Base-by-base conservation (phyloP, 2,888 invertebrate genomes). In the Serrognathus titanus region DNA sequence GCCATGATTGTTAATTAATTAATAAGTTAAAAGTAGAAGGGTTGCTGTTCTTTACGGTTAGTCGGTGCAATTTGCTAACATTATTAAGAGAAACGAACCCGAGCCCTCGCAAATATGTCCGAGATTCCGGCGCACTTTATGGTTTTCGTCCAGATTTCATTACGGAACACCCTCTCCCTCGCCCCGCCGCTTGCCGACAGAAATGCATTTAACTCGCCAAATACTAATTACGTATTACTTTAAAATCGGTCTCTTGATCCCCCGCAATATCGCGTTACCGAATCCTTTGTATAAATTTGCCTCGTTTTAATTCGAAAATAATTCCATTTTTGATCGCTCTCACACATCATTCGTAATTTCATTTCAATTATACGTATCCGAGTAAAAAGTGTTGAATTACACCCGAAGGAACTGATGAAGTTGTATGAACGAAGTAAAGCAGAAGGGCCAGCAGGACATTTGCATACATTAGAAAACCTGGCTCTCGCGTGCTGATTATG, bases 1-100 rank as follows among this genome's bases (percentile, higher is more conserved):
- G 71, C 73, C 72, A 75, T 75, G 75, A 76, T 76, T 76, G 75
- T 76, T 77, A 76, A 77, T 77, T 77, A 77, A 77, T 77, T 77
- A 76, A 76, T 76, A 77, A 77, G 75, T 77, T 73, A 73, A 73
- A 71, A 74, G 74, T 73, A 68, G 72, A 72, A 71, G 71, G 72
- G 71, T 72, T 71, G 71, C 70, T 67, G 73, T 75, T 75, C 75
- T 75, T 75, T 76, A 75, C 74, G 75, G 73, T 74, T 72, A 72
- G 71, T 69, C 74, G 66, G 66, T 73, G 73, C 75, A 75, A 75
- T 76, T 76, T 72, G 75, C 75, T 70, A 73, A 72, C 74, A 73
- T 75, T 77, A 77, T 77, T 76, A 77, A 75, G 74, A 74, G 73
- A 68, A 70, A 71, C 70, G 70, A 68, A 66, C 65, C 63, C 62